Conservation (phyloP, 2,888 invertebrate genomes). For the Calephelis perditalis region DNA sequence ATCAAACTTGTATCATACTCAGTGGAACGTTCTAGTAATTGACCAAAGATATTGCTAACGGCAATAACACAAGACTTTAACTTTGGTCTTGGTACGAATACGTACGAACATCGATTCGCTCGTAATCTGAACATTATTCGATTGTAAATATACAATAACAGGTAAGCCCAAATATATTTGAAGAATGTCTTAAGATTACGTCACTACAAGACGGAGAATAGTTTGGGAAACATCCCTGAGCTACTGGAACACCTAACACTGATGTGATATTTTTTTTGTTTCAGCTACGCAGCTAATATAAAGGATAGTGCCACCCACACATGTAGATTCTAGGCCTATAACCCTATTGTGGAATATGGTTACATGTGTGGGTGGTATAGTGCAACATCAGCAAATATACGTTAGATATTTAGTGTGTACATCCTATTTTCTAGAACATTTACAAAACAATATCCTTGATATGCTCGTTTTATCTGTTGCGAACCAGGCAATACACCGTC, state of each 20-base stretch:
- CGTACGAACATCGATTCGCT: slow-evolving; percentile 47
- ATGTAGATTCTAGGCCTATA: slow-evolving; percentile 9
- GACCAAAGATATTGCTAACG: slow-evolving; percentile 74
- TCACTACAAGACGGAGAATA: slow-evolving; percentile 48
- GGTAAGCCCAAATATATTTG: slow-evolving; percentile 51
- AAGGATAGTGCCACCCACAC: slow-evolving; percentile 25
- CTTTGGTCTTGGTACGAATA: slow-evolving; percentile 71
- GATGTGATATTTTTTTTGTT: slow-evolving; percentile 50
- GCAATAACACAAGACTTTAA: slow-evolving; percentile 62
- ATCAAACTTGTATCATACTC: slow-evolving; percentile 55
- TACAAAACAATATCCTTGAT: slow-evolving; percentile 60
- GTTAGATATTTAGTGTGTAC: slow-evolving; percentile 35
- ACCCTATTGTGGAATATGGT: background rate
- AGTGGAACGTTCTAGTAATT: slow-evolving; percentile 73
- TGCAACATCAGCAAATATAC: slow-evolving; percentile 58
- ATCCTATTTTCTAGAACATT: slow-evolving; percentile 46
- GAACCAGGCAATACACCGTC: slow-evolving; percentile 32
- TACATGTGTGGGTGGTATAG: slow-evolving; percentile 32
- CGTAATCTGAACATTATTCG: slow-evolving; percentile 40
- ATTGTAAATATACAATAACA: slow-evolving; percentile 49
- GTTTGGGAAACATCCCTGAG: slow-evolving; percentile 37
- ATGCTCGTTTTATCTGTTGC: slow-evolving; percentile 49
- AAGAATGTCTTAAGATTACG: slow-evolving; percentile 54
- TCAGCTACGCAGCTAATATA: slow-evolving; percentile 55
- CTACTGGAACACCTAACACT: slow-evolving; percentile 67